Percentiles rank a stretch among this genome's conserved stretches.
These are phyloP conservation scores for Emydoidea blandingii DNA, from an alignment of 2,797 vertebrate species.

Conservation along the genomic window DNA sequence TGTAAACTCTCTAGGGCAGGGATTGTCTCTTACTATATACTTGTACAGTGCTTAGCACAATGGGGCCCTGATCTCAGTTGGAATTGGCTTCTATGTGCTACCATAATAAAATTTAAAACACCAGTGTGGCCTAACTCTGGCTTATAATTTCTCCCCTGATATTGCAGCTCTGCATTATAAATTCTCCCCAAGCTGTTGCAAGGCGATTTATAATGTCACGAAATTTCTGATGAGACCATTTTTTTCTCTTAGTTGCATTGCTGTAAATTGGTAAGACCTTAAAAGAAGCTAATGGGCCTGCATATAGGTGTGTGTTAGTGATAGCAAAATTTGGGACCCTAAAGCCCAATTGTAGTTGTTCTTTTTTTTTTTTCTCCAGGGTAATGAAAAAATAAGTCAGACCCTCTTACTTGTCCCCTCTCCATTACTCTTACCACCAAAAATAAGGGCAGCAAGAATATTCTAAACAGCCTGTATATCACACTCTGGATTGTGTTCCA, in stretches of 20 bases:
- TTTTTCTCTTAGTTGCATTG: neutral
- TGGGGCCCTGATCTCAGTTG: rapidly evolving
- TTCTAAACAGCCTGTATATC: neutral
- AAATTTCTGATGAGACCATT: neutral
- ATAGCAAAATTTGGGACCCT: neutral
- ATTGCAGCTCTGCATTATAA: neutral
- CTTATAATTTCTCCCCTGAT: too few relatives aligned
- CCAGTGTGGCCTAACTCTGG: neutral
- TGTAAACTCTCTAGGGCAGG: neutral
- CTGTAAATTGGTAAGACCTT: neutral
- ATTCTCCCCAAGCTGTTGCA: neutral
- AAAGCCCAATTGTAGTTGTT: neutral
- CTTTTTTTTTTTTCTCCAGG: neutral
- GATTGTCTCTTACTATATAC: neutral
- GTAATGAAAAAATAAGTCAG: neutral
- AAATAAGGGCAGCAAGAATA: neutral
- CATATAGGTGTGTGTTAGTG: neutral
- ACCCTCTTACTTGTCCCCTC: neutral
- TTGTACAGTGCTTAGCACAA: neutral
- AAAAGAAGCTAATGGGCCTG: neutral
- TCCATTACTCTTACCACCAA: neutral
- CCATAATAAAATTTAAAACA: neutral
- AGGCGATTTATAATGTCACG: neutral
- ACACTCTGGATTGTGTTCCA: neutral
- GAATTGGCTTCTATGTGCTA: rapidly evolving